A percentile compares a stretch with the other conserved stretches of the same genome.
Evolutionary conservation across 2,113 vertebrate genomes (phyloP).

Genomic region (Aphelocoma coerulescens): DNA sequence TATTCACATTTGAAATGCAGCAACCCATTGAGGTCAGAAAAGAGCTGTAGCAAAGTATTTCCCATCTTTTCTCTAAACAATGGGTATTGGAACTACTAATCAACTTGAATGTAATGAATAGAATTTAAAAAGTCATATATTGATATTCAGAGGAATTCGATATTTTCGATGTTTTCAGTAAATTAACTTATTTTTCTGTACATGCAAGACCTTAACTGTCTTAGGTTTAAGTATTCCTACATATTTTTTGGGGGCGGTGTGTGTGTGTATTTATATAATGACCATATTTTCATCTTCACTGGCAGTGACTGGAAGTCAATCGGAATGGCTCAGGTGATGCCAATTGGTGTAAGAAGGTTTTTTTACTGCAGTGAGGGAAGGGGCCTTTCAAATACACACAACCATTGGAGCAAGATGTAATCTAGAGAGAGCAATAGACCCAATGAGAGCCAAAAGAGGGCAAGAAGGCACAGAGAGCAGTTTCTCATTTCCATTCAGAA

Average conservation of each 20-base stretch:
- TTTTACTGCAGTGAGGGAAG: not conserved
- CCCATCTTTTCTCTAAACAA: not conserved
- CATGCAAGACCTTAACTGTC: not conserved
- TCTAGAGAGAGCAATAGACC: not conserved
- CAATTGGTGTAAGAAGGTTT: not conserved
- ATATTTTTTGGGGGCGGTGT: rapidly evolving
- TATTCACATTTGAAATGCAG: not conserved
- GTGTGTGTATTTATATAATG: not conserved
- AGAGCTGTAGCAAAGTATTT: not conserved
- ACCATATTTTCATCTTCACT: not conserved
- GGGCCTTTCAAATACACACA: rapidly evolving
- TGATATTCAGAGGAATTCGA: not conserved
- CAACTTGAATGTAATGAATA: not conserved
- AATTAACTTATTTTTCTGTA: not conserved
- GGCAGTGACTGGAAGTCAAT: not conserved
- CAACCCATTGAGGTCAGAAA: not conserved
- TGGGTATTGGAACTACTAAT: not conserved
- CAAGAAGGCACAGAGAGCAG: not conserved
- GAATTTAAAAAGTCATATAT: not conserved
- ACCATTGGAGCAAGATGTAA: not conserved
- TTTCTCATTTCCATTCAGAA: not conserved
- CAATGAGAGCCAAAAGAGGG: not conserved
- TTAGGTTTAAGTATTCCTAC: not conserved
- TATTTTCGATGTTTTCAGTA: not conserved
- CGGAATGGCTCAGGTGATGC: not conserved